Conservation (phyloP, 1,140 invertebrate genomes). For the Orius laevigatus region DNA sequence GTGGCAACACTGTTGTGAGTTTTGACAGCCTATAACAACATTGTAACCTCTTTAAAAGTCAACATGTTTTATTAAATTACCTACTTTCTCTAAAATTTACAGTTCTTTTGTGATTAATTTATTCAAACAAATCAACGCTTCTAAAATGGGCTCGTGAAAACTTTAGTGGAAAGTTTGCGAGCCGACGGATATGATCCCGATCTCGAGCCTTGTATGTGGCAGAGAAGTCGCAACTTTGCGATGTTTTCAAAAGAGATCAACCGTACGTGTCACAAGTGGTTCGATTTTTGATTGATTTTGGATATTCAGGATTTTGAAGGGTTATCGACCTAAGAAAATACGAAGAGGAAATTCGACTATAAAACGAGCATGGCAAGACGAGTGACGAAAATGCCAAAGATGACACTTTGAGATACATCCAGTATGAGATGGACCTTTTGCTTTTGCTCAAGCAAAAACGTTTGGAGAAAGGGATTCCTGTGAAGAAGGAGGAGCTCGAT, state of each 20-base stretch:
- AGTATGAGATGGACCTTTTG: constrained; percentile 49
- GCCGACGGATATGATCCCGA: constrained; percentile 53
- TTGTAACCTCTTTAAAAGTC: too few species aligned
- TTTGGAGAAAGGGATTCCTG: constrained; percentile 32
- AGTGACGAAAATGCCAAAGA: constrained; percentile 44
- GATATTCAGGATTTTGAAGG: background rate
- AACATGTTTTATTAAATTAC: too few species aligned
- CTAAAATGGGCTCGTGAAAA: constrained; percentile 57
- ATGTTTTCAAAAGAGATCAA: constrained; percentile 45
- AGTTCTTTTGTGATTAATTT: too few species aligned
- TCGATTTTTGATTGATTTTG: constrained; percentile 8
- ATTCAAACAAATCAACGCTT: too few species aligned
- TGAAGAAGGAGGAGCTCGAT: constrained; percentile 48
- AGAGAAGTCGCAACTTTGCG: constrained; percentile 46
- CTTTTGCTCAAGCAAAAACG: constrained; percentile 40
- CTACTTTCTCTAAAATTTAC: too few species aligned
- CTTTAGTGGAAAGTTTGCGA: constrained; percentile 51
- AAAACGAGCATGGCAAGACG: constrained; percentile 51
- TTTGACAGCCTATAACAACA: too few species aligned
- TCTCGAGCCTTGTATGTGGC: constrained; percentile 59
- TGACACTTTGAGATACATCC: constrained; percentile 53
- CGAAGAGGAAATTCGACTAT: constrained; percentile 53
- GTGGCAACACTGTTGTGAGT: too few species aligned
- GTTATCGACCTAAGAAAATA: constrained; percentile 18
- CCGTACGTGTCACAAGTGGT: constrained; percentile 26